Base-by-base conservation (phyloP, 2,113 vertebrate species). In the Geothlypis trichas region DNA sequence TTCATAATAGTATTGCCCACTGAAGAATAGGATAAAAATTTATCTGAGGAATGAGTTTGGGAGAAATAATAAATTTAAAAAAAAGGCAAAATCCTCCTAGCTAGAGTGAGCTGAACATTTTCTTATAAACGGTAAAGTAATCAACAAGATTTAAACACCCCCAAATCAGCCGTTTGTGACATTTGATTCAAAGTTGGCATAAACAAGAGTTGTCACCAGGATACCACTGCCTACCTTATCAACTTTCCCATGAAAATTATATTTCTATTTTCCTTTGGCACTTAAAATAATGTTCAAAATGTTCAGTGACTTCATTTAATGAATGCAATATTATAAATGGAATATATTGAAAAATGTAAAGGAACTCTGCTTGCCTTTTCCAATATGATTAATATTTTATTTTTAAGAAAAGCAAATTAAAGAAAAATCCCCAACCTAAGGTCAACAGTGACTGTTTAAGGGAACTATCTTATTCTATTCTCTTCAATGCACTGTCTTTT, bases 311-410 rank as follows among this genome's bases (percentile, higher is more conserved):
- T 98, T 98, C 97, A 97, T 98, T 98, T 98, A 98, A 98, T 98
- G 97, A 98, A 98, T 98, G 96, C 97, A 97, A 97, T 98, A 97
- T 98, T 98, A 96, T 94, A 97, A 98, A 98, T 92, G 92, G 96
- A 98, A 98, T 98, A 98, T 98, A 97, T 90, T 98, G 98, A 97
- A 97, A 98, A 98, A 97, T 94, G 95, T 98, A 98, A 98, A 98
- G 97, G 97, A 97, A 97, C 97, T 97, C 98, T 96, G 96, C 97
- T 95, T 96, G 95, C 93, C 97, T 98, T 99, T 98, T 98, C 98
- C 98, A 98, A 98, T 98, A 97, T 97, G 97, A 98, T 99, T 99
- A 99, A 99, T 99, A 99, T 99, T 99, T 99, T 98, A 99, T 99
- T 98, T 98, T 98, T 98, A 98, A 99, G 98, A 98, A 99, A 99